A percentile compares a stretch with the other conserved stretches of the same genome.
Conservation (phyloP, 2,797 vertebrate species). For the Limnodromus scolopaceus region DNA sequence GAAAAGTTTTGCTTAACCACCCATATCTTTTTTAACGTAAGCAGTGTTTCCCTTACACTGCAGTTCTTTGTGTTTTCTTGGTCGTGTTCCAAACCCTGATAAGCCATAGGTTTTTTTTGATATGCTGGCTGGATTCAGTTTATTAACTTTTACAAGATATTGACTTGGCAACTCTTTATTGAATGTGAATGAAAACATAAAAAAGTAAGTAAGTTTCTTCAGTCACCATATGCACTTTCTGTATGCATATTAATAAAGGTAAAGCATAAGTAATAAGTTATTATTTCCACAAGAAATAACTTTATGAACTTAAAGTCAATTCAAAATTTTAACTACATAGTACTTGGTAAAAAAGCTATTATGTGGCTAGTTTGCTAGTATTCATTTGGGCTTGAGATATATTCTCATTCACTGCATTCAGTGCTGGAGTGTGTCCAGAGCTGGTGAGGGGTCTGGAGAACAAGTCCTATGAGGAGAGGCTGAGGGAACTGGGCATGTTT, state of each 20-base stretch:
- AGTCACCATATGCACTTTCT: background rate
- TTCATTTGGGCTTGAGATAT: background rate
- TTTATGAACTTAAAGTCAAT: background rate
- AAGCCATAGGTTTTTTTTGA: background rate
- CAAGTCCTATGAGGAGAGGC: too few relatives aligned
- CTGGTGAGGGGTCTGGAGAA: too few relatives aligned
- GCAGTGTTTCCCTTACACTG: background rate
- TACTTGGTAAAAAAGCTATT: background rate
- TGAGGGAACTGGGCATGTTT: too few relatives aligned
- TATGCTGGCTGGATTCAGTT: background rate
- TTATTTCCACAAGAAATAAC: background rate
- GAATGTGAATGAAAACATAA: background rate
- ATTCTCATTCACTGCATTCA: background rate
- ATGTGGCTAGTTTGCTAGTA: background rate
- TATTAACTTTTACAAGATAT: constrained; percentile 11
- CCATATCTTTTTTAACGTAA: background rate
- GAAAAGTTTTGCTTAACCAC: background rate
- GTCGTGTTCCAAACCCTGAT: background rate
- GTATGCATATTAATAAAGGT: background rate
- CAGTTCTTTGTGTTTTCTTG: background rate
- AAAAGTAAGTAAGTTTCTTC: background rate
- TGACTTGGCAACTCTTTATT: background rate
- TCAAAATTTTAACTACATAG: background rate
- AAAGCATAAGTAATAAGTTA: background rate
- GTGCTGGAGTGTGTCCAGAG: too few relatives aligned